Base-by-base conservation (phyloP, 2,797 vertebrate genomes). In the Moxostoma hubbsi region DNA sequence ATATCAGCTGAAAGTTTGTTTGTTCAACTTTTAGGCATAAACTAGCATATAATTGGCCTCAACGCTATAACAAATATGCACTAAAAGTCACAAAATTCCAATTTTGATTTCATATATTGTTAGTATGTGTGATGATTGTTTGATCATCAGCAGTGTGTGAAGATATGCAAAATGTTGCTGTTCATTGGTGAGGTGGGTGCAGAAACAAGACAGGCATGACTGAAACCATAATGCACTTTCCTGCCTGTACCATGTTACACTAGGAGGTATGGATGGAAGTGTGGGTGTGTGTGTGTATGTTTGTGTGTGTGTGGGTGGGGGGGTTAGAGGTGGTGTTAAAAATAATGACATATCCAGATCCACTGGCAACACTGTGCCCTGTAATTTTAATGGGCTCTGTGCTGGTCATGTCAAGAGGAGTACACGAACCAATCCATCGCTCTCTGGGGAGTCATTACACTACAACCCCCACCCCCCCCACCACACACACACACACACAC, bases 281-380 rank as follows among this genome's bases (percentile, higher is more conserved):
- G 61, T 36, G 36, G 3, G 43, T 69, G 51, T 46, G 53, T 64
- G 83, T 24, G 24, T 24, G 24, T 24, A 24, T 24, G 24, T 24
- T 24, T 24, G 24, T 24, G 24, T 24, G 24, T 24, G 84, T n/a
- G 79, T 79, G 47, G 43, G 57, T 73, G 13, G 66, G 68, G 47
- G n/a, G 66, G 54, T 68, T 69, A 65, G 43, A n/a, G 74, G 18
- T 53, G 81, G 87, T 85, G 88, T 93, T 84, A 88, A 90, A 92
- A 93, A 93, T 95, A 94, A 98, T 96, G 94, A 92, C 89, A 93
- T 96, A 93, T 95, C 96, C 96, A 98, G 95, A 96, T 92, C 91
- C 90, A 87, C 80, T 75, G 72, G 65, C 80, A 90, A 87, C 89
- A 90, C 90, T 86, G 81, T 90, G 86, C 89, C 70, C 61, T 73